Conservation (phyloP, 2,113 vertebrate genomes). For the Cyanocitta stelleri region DNA sequence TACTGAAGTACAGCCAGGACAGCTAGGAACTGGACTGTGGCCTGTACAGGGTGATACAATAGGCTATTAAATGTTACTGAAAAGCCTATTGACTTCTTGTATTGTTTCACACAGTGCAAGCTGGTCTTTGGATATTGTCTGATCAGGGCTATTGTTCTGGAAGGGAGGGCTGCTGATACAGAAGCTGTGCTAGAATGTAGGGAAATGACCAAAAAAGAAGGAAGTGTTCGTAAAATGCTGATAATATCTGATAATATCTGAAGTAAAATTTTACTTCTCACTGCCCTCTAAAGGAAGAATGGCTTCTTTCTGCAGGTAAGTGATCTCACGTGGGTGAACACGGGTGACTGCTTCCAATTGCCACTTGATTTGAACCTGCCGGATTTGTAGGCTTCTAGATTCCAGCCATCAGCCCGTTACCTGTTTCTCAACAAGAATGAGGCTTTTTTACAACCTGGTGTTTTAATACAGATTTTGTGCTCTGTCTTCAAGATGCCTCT, state of each 20-base stretch:
- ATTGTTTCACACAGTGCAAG: neutral
- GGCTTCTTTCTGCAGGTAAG: neutral
- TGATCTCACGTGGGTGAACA: neutral
- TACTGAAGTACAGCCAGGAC: neutral
- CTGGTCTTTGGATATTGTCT: neutral
- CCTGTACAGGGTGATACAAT: neutral
- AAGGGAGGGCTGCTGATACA: neutral
- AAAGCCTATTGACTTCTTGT: neutral
- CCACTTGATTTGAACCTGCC: neutral
- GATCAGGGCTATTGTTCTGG: neutral
- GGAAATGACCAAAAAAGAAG: neutral
- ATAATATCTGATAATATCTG: neutral
- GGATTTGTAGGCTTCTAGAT: neutral
- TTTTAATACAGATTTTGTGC: neutral
- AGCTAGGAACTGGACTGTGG: neutral
- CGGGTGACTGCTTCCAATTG: neutral
- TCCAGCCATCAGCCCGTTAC: rapidly evolving
- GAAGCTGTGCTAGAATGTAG: neutral
- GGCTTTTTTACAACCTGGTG: neutral
- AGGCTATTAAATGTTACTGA: neutral
- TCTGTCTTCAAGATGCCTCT: neutral
- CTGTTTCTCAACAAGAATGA: neutral
- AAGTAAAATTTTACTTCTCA: neutral
- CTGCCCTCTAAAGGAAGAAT: neutral
- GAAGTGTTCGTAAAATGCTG: neutral